Evolutionary conservation across 1,140 invertebrate genomes (phyloP), one percentile per base, ranked within the genome.

Genomic region (Phenacoccus solenopsis): DNA sequence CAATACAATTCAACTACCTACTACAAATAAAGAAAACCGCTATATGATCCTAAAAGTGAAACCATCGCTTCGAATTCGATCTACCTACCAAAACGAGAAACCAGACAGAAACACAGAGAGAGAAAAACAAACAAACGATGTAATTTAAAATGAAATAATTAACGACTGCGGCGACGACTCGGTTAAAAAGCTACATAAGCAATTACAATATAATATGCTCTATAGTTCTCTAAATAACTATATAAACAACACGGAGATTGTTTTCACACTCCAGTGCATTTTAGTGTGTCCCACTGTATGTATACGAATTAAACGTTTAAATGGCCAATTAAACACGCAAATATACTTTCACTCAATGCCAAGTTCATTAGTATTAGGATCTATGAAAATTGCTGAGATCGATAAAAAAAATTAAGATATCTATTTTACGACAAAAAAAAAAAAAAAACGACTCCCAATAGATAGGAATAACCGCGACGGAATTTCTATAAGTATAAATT

Each of bases 251-350:
- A 10, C 38, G 38, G 38, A 49, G 38, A 49, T 49, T 49, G 38
- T 49, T 49, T 49, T 49, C 20, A 49, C 38, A 49, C 38, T 49
- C 38, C 12, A 49, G 38, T 49, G 38, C 38, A 49, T 49, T 49
- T 5, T n/a, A 16, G n/a, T 9, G 38, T 49, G 38, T 49, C 38
- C 20, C 38, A 49, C 20, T 49, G 38, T 49, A 49, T n/a, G 20
- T 49, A 49, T n/a, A 49, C 38, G 38, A 49, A 49, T 49, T 49
- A 49, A 49, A 49, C 38, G 38, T 49, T 49, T 49, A 49, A 49
- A 49, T 49, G 38, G 38, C 38, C 20, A 49, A 49, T 49, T 49
- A 49, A 49, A 49, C 38, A 16, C 13, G 38, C 16, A 49, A 49
- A 49, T 49, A 49, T 49, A 49, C 38, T 49, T 49, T 49, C 38